phyloP scores from a whole-genome alignment of 2,113 vertebrate genomes.

The Condylura cristata region DNA sequence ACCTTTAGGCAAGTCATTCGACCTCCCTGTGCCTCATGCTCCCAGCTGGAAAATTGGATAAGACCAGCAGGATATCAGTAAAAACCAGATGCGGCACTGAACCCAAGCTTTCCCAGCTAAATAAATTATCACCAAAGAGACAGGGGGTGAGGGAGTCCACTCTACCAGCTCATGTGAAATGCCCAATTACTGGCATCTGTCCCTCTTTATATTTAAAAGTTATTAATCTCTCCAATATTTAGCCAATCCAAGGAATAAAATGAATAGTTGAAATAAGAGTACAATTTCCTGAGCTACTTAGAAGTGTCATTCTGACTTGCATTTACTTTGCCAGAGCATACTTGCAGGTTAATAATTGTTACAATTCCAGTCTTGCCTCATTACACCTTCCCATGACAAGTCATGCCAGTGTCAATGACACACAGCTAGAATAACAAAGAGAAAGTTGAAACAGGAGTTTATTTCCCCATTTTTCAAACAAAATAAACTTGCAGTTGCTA shows the following conservation, averaged over 20 bases:
- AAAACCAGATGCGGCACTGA: slow-evolving; percentile 73
- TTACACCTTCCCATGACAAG: slow-evolving; percentile 83
- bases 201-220: slow-evolving; percentile 62
- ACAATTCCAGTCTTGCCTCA: slow-evolving; percentile 71
- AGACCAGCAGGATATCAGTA: slow-evolving; percentile 74
- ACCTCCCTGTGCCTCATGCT: slow-evolving; percentile 65
- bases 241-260: slow-evolving; percentile 64
- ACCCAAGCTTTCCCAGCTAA: slow-evolving; percentile 74
- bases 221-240: slow-evolving; percentile 42
- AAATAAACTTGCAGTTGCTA: slow-evolving; percentile 68
- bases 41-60: slow-evolving; percentile 75
- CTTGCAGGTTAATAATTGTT: slow-evolving; percentile 77
- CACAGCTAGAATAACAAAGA: slow-evolving; percentile 72
- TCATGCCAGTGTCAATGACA: slow-evolving; percentile 71
- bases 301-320: slow-evolving; percentile 53
- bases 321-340: slow-evolving; percentile 54
- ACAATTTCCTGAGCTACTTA: slow-evolving; percentile 61
- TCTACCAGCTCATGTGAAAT: slow-evolving; percentile 55
- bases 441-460: slow-evolving; percentile 67
- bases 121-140: slow-evolving; percentile 67
- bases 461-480: slow-evolving; percentile 72
- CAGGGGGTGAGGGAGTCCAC: background rate
- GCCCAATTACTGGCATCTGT: slow-evolving; percentile 65
- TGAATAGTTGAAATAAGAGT: background rate
- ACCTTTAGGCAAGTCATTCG: slow-evolving; percentile 70